phyloP scores from a whole-genome alignment of 2,113 vertebrate species.

The Cynoglossus semilaevis region DNA sequence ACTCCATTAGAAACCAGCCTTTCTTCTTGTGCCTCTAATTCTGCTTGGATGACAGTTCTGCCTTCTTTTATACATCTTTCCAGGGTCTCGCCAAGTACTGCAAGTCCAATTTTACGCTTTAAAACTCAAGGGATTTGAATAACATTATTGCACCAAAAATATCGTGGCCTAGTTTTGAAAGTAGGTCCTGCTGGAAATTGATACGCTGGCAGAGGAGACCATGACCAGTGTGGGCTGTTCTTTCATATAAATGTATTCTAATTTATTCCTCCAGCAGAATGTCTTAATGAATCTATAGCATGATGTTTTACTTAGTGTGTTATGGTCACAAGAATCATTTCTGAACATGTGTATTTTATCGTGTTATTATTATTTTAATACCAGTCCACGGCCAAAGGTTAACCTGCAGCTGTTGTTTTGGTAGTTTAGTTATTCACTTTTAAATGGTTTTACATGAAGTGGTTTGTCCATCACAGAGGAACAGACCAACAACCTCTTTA shows the following conservation, averaged over 20 bases:
- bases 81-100: constrained; percentile 28
- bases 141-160: constrained; percentile 40
- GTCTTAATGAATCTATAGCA: not conserved
- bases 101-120: constrained; percentile 23
- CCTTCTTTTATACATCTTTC: constrained; percentile 33
- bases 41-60: constrained; percentile 19
- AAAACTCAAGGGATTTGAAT: constrained; percentile 48
- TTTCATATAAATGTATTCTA: constrained; percentile 1
- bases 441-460: too few relatives aligned
- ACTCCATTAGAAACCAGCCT: constrained; percentile 16
- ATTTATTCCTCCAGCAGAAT: not conserved
- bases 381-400: too few relatives aligned
- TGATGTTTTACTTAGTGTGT: not conserved
- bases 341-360: too few relatives aligned
- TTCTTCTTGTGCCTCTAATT: constrained; percentile 19
- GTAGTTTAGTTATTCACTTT: too few relatives aligned
- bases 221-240: not conserved
- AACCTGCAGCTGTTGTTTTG: too few relatives aligned
- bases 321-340: not conserved
- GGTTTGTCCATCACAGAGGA: too few relatives aligned
- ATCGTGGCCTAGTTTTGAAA: constrained; percentile 48
- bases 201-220: constrained; percentile 6
- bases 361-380: too few relatives aligned
- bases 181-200: constrained; percentile 39
- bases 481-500: too few relatives aligned